Base-by-base conservation (phyloP, 1,140 invertebrate species). In the Lasioglossum albipes region DNA sequence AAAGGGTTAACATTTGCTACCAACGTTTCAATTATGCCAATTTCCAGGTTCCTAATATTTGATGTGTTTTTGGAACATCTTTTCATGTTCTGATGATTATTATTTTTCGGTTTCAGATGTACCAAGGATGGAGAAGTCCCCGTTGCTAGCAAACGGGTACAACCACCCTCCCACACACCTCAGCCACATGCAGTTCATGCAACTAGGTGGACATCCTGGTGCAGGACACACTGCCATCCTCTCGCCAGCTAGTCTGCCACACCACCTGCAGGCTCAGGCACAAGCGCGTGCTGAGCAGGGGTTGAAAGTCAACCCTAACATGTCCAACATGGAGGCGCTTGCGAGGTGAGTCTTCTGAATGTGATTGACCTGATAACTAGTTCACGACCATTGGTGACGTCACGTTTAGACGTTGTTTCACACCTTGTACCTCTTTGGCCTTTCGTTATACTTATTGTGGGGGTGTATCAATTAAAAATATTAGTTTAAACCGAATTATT, bases 101-200 rank as follows among this genome's bases (percentile, higher is more conserved):
- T 13, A 0, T 59, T 1, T 89, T 85, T 78, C 89, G 59, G 69
- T 95, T 95, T 12, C 94, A 96, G 96, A 97, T 94, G 96, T 97
- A 91, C 96, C 96, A 66, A 94, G 97, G 81, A 93, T 98, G 95
- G 97, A 98, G 92, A 98, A 99, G 93, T 98, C 97, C 41, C 97
- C 97, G 27, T 94, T 98, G 10, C 94, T 99, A 72, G 97, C 97
- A 54, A 99, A 99, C 91, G 98, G 98, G 54, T 99, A 98, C 94
- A 98, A 98, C 94, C 97, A 97, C 84, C 97, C 97, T 74, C 97
- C 97, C 65, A 98, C 97, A 84, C 96, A 97, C 91, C 95, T 97
- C 82, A 97, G 96, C 89, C 97, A 97, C 87, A 97, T 98, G 96
- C 96, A 96, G 90, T 97, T 97, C 92, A 97, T 97, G 97, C 97